A percentile compares a stretch with the other conserved stretches of the same genome.
Conservation (phyloP, 1,140 invertebrate species). For the Aethina tumida region DNA sequence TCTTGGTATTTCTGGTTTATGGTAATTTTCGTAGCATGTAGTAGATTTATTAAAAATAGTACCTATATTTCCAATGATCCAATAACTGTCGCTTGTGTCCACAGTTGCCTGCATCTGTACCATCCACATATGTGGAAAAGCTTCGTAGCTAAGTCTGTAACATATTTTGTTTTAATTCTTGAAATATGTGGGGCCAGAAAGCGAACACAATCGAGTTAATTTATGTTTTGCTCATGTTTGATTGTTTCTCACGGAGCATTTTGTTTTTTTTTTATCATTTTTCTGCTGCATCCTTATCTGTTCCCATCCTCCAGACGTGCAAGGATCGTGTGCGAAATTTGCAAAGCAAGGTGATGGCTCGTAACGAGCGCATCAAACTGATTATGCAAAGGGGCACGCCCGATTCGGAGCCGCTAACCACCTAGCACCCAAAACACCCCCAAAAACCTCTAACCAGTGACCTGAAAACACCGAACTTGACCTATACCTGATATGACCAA, state of each 20-base stretch:
- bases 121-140: too few species aligned
- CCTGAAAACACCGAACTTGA: slow-evolving; percentile 7
- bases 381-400: slow-evolving; percentile 75
- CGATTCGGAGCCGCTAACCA: slow-evolving; percentile 59
- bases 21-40: too few species aligned
- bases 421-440: slow-evolving; percentile 40
- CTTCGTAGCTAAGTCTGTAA: too few species aligned
- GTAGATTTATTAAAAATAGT: too few species aligned
- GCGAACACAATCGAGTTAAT: slow-evolving; percentile 26
- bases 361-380: slow-evolving; percentile 77
- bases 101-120: too few species aligned
- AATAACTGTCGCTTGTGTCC: too few species aligned
- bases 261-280: slow-evolving; percentile 44
- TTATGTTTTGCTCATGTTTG: slow-evolving; percentile 23
- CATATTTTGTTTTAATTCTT: slow-evolving; percentile 15
- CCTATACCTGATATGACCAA: slow-evolving; percentile 16
- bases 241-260: slow-evolving; percentile 33
- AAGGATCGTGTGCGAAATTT: slow-evolving; percentile 74
- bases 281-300: slow-evolving; percentile 48
- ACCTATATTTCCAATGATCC: too few species aligned
- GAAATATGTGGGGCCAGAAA: slow-evolving; percentile 24
- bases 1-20: too few species aligned
- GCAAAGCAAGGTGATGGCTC: slow-evolving; percentile 78
- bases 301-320: slow-evolving; percentile 54
- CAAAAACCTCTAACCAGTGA: slow-evolving; percentile 7